Base-by-base conservation (phyloP, 1,140 invertebrate genomes). In the Drosophila chauvacae region DNA sequence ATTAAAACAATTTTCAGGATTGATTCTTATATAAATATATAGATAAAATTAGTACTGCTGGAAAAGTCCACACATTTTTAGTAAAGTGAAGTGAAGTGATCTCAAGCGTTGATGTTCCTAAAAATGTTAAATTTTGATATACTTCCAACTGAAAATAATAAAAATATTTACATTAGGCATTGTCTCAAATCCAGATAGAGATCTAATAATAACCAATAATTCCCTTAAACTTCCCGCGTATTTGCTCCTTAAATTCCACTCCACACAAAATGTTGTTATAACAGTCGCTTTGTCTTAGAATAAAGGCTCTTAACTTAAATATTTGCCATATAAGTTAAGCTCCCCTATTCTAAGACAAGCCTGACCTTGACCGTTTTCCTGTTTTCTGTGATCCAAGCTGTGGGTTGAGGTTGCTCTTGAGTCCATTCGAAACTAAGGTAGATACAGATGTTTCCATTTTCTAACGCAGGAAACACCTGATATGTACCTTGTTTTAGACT, bases 281-380 rank as follows among this genome's bases (percentile, higher is more conserved):
- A 5, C 20, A 53, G 77, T 66, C 80, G 55, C 44, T 61, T 88
- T 83, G 66, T 74, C 84, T 66, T 69, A 87, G 84, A 88, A 88
- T 66, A 57, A 63, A 70, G 77, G 83, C 37, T 88, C 84, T 88
- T 88, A 87, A 75, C 83, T 87, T 84, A 18, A 60, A 20, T 26
- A 9, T 16, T 7, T 13, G 2, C 1, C 0, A 28, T 33, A 60
- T 47, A 88, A 88, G 84, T 88, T 70, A 88, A 83, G 83, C 77
- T 83, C 83, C 84, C 68, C 80, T 88, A 80, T 83, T 87, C 84
- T 87, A 87, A 87, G 77, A 69, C 53, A 87, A 84, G 59, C 53
- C 50, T 26, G 77, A 81, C 78, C 47, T 41, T 63, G 14, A 3
- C 6, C 10, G 5, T 10, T 48, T 2, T 16, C 13, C 11, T 16